Conservation (phyloP, 2,797 vertebrate species). For the Argya squamiceps region DNA sequence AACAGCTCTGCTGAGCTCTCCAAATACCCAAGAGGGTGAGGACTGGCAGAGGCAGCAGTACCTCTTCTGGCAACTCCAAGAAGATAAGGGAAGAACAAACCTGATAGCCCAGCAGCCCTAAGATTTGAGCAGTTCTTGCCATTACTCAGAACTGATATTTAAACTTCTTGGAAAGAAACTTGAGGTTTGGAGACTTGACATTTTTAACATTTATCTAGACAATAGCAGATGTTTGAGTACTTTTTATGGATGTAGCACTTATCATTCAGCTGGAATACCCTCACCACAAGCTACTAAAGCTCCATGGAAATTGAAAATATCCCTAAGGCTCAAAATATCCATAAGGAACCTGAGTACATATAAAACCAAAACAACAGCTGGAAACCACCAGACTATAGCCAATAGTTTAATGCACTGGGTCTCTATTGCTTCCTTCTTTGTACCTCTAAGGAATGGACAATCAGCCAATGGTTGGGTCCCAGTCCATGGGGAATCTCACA, state of each 20-base stretch:
- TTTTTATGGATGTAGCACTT: background rate
- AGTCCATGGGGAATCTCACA: background rate
- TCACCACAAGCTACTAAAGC: background rate
- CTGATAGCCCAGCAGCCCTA: background rate
- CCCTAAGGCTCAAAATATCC: background rate
- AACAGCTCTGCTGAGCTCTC: background rate
- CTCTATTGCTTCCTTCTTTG: background rate
- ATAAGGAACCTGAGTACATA: background rate
- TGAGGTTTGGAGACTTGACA: background rate
- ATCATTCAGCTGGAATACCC: background rate
- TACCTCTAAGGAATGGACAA: background rate
- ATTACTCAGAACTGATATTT: background rate
- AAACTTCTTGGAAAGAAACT: background rate
- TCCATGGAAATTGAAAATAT: background rate
- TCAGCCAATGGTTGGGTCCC: background rate
- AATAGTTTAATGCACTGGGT: rapidly evolving
- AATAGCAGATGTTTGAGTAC: background rate
- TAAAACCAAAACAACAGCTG: background rate
- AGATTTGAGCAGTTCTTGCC: background rate
- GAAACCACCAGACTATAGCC: background rate
- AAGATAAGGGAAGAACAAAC: background rate
- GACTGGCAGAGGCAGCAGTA: background rate
- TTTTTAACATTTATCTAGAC: background rate
- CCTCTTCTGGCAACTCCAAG: background rate
- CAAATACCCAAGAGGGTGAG: background rate